A percentile compares a stretch with the other conserved stretches of the same genome.
Conservation (phyloP, 2,797 vertebrate species). For the Xenopus petersii region DNA sequence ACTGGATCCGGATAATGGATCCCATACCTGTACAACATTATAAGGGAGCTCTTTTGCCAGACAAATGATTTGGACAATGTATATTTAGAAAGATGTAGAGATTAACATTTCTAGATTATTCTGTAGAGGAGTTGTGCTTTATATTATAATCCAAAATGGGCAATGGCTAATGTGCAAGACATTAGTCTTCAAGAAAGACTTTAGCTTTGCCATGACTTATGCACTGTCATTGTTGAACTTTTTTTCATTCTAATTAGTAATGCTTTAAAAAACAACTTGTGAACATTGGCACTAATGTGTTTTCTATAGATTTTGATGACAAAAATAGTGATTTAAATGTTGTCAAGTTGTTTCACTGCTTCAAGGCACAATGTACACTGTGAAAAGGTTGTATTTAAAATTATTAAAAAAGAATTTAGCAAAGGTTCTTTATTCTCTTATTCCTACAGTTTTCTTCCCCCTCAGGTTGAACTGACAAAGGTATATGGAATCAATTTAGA, state of each 20-base stretch:
- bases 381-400: constrained; percentile 62
- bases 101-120: too few species aligned
- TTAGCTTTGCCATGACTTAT: constrained; percentile 28
- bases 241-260: constrained; percentile 56
- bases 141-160: neutral
- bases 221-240: constrained; percentile 34
- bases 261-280: constrained; percentile 53
- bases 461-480: constrained; percentile 18
- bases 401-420: constrained; percentile 56
- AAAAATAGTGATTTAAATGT: constrained; percentile 63
- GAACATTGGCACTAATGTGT: constrained; percentile 58
- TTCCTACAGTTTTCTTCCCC: constrained; percentile 10
- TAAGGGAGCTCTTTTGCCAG: too few species aligned
- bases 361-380: constrained; percentile 56
- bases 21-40: too few species aligned
- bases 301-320: constrained; percentile 65
- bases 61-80: too few species aligned
- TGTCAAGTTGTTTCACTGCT: constrained; percentile 58
- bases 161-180: neutral
- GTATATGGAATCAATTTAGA: constrained; percentile 28
- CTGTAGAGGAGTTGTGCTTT: too few species aligned
- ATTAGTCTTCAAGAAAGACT: neutral
- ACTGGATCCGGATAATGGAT: too few species aligned
- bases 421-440: constrained; percentile 32
- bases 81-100: too few species aligned